Conservation (phyloP, 37 sponge, comb jelly and placozoan genomes). For the Axinella damicornis region DNA sequence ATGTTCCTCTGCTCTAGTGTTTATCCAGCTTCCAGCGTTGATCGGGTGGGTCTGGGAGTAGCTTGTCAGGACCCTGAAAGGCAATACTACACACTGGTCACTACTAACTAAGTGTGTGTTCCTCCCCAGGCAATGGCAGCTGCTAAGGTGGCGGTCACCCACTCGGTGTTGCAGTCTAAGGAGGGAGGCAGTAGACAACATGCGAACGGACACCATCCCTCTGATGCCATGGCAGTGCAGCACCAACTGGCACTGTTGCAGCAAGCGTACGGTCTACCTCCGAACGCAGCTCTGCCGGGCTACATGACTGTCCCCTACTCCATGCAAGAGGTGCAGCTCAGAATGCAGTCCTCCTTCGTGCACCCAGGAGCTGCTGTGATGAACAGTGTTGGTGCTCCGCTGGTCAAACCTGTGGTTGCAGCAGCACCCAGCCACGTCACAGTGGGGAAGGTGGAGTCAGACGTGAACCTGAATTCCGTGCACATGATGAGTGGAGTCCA, state of each 20-base stretch:
- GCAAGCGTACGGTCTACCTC: slow-evolving; percentile 41
- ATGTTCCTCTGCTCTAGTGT: too few relatives aligned
- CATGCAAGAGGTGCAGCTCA: slow-evolving; percentile 48
- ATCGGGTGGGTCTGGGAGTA: too few relatives aligned
- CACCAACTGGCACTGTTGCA: slow-evolving; percentile 41
- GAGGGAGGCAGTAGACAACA: neutral
- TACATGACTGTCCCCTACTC: slow-evolving; percentile 62
- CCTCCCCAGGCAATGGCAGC: neutral
- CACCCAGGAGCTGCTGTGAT: neutral
- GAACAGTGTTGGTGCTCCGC: neutral
- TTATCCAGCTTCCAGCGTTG: too few relatives aligned
- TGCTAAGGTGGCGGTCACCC: neutral
- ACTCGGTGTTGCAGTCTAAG: neutral
- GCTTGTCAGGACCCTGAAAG: too few relatives aligned
- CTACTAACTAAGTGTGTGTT: neutral
- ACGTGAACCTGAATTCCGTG: neutral
- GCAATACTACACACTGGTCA: too few relatives aligned
- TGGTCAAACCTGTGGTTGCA: slow-evolving; percentile 22
- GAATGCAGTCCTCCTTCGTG: slow-evolving; percentile 7
- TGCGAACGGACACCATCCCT: neutral
- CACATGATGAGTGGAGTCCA: slow-evolving; percentile 22
- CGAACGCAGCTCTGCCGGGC: slow-evolving; percentile 1
- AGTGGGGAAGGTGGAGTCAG: neutral
- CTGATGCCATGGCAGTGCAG: neutral
- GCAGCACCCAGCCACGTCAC: neutral